phyloP scores from a whole-genome alignment of 2,797 vertebrate species.

The Darevskia nairensis region DNA sequence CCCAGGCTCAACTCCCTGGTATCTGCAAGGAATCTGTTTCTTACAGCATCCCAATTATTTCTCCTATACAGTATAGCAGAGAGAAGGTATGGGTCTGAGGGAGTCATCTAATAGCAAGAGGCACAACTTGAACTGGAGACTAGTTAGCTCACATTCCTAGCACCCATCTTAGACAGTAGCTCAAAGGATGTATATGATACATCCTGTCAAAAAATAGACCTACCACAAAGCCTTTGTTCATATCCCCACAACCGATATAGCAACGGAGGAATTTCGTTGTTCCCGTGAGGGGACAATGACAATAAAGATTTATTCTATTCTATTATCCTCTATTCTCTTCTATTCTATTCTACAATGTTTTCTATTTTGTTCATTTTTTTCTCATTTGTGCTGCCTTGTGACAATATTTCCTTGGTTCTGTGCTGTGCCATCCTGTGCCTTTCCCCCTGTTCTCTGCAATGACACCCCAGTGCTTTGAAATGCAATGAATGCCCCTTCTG shows the following conservation, averaged over 20 bases:
- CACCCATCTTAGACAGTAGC: too few species aligned
- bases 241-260: neutral
- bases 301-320: too few species aligned
- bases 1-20: neutral
- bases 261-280: too few species aligned
- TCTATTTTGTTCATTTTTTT: neutral
- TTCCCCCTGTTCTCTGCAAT: neutral
- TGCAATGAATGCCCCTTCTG: neutral
- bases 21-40: neutral
- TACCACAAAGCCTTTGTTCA: neutral
- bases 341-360: neutral
- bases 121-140: neutral
- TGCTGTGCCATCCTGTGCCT: too few species aligned
- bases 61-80: too few species aligned
- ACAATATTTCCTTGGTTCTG: neutral
- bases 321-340: too few species aligned
- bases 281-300: too few species aligned
- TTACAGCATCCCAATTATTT: neutral
- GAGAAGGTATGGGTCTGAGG: neutral
- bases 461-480: fast-evolving
- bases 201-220: neutral
- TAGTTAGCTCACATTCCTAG: neutral
- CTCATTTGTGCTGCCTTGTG: neutral
- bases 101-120: neutral
- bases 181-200: neutral